Evolutionary conservation across 2,797 vertebrate species (phyloP), one percentile per base, ranked within the genome.

Genomic region (Chaunax sp.): DNA sequence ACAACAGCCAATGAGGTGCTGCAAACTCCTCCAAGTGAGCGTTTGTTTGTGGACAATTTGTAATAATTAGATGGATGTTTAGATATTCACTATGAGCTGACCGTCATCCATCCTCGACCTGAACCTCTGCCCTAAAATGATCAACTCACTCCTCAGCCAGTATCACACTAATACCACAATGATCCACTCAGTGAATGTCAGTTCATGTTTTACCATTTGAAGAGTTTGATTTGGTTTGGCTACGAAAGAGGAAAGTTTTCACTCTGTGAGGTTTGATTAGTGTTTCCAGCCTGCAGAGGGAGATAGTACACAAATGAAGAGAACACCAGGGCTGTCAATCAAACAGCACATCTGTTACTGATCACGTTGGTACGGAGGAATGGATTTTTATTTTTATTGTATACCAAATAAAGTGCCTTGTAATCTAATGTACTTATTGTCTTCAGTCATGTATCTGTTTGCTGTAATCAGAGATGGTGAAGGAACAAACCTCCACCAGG

Each of bases 241-340:
- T 62, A 13, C 2, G 18, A 35, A 3, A 15, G 28, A 49, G 20
- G 33, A 37, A 74, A 59, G 20, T 18, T 11, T 18, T 16, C 22
- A 33, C 30, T 9, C 45, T 64, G 26, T 40, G 40, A 38, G 14
- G 25, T 13, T 20, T n/a, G 30, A 35, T 3, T 1, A 33, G 10
- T n/a, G 16, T 25, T 23, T 46, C 15, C 45, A 40, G 60, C 78
- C 90, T 83, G 52, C 64, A 90, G 90, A 84, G 82, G 85, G 88
- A 47, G 86, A 25, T 57, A 26, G 85, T 58, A 43, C 11, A 22
- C 75, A 23, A 56, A 26, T 28, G 44, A 64, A 28, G 18, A 44
- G 6, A 49, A 46, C 41, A 62, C 1, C 60, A 47, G 16, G 0
- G n/a, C 28, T 44, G 25, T 53, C 46, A 52, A 1, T 70, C 35